phyloP scores from a whole-genome alignment of 2,888 invertebrate species.

The Thumatha senex region DNA sequence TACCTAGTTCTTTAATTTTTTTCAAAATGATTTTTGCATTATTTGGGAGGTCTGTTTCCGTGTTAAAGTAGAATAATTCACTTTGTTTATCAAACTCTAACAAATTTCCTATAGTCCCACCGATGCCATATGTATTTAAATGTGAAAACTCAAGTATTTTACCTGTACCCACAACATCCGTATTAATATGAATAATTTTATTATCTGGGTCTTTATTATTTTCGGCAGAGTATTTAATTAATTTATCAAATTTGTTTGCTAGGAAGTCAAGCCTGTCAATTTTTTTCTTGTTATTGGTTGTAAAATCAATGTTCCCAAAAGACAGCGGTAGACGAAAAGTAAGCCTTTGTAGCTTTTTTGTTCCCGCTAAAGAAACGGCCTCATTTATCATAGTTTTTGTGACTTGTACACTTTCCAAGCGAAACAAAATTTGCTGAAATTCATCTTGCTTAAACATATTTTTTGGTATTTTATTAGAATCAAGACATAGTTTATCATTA shows the following conservation, averaged over 20 bases:
- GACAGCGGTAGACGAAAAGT: constrained; percentile 35
- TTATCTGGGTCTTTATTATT: constrained; percentile 6
- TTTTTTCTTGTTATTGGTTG: constrained; percentile 18
- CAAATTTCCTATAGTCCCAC: constrained; percentile 48
- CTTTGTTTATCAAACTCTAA: constrained; percentile 30
- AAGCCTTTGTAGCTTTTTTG: constrained; percentile 24
- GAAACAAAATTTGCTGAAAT: constrained; percentile 21
- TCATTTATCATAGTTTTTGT: constrained; percentile 25
- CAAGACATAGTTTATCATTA: constrained; percentile 22
- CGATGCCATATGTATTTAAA: constrained; percentile 39
- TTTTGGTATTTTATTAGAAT: constrained; percentile 22
- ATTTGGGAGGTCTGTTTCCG: constrained; percentile 17
- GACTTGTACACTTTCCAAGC: constrained; percentile 31
- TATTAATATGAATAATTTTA: constrained; percentile 29
- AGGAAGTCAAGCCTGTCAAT: constrained; percentile 18
- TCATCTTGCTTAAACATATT: constrained; percentile 28
- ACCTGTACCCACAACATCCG: constrained; percentile 31
- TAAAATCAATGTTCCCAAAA: constrained; percentile 46
- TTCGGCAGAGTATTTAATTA: constrained; percentile 18
- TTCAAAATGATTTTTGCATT: constrained; percentile 36
- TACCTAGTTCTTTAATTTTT: constrained; percentile 19
- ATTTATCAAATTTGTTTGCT: constrained; percentile 21
- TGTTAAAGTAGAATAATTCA: constrained; percentile 36
- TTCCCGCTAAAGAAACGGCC: constrained; percentile 30
- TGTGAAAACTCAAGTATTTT: constrained; percentile 34